These are phyloP conservation scores for Haliclystus octoradiatus DNA, from an alignment of 30 jellyfish, hydroid and myxozoan genomes.

Conservation along the genomic window DNA sequence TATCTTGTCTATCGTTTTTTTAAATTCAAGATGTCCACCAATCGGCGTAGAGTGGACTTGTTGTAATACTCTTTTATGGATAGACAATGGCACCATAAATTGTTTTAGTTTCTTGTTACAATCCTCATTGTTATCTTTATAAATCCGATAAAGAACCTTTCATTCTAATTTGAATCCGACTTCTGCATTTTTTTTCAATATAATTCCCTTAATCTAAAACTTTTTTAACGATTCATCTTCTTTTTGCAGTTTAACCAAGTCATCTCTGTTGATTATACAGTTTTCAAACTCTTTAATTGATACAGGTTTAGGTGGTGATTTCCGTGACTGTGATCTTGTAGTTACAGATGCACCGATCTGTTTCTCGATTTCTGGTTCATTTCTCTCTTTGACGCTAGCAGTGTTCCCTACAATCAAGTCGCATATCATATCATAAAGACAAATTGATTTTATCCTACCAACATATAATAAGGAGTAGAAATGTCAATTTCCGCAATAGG, in stretches of 20 bases:
- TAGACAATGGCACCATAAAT: background rate
- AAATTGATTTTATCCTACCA: no score
- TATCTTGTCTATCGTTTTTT: slow-evolving; percentile 19
- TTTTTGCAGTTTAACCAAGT: slow-evolving; percentile 18
- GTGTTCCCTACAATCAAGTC: no score
- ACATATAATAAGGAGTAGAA: no score
- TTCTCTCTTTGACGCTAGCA: no score
- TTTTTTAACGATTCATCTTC: slow-evolving; percentile 33
- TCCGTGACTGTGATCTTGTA: no score
- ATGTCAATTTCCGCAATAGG: no score
- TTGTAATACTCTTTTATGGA: slow-evolving; percentile 12
- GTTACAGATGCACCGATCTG: no score
- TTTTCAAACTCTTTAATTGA: slow-evolving; percentile 17
- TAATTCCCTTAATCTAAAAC: slow-evolving; percentile 12
- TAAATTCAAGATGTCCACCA: slow-evolving; percentile 42
- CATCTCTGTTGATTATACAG: slow-evolving; percentile 23
- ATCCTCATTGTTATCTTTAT: background rate
- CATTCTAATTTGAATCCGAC: background rate
- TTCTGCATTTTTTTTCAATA: background rate
- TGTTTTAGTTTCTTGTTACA: background rate
- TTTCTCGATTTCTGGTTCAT: no score
- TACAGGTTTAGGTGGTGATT: no score
- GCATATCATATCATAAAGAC: no score
- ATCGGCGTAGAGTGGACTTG: slow-evolving; percentile 29
- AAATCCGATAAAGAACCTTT: background rate